Conservation (phyloP, 2,888 invertebrate genomes). For the Tenthredo livida region DNA sequence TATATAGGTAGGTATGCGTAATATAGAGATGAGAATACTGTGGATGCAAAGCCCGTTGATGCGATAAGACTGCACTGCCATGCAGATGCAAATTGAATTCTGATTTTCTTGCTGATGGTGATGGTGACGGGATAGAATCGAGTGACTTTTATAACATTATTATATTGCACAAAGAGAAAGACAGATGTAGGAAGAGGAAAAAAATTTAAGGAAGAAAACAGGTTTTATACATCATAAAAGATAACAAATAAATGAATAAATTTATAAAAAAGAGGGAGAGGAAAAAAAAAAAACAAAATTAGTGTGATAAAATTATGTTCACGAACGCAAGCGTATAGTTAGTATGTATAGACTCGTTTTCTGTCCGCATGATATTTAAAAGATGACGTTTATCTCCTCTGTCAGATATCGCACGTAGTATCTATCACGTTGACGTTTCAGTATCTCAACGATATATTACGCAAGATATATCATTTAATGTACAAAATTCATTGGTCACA, state of each 20-base stretch:
- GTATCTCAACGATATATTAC: neutral
- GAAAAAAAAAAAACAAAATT: no score
- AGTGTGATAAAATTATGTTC: no score
- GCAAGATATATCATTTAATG: neutral
- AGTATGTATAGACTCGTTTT: neutral
- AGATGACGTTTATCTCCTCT: constrained; percentile 3
- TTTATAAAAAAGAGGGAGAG: no score
- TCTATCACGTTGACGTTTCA: neutral
- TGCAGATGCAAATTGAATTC: neutral
- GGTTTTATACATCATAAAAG: no score
- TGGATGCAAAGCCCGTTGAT: neutral
- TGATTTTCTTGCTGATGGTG: neutral
- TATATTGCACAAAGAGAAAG: neutral
- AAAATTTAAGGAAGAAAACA: neutral
- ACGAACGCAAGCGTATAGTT: no score
- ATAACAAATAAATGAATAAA: no score
- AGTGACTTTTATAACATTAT: neutral
- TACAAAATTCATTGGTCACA: neutral
- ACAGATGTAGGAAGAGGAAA: neutral
- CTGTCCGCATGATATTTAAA: neutral
- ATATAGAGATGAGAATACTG: neutral
- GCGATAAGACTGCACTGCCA: neutral
- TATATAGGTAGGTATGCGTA: no score
- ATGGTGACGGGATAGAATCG: no score
- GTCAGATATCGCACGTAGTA: neutral